Evolutionary conservation across 2,113 vertebrate species (phyloP).

Genomic region (Rhegmatorhina hoffmannsi): DNA sequence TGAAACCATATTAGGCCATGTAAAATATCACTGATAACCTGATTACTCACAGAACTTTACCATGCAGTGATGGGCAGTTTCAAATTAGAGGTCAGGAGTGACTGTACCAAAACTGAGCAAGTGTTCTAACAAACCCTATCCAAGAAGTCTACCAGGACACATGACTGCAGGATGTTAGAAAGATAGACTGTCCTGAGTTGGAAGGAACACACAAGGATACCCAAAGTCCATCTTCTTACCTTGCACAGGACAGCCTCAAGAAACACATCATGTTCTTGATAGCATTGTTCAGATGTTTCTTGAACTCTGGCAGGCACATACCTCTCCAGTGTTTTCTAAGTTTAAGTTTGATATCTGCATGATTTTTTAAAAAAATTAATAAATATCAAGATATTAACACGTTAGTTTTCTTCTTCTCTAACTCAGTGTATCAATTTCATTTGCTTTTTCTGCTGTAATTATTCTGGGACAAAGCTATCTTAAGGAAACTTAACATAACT

Average conservation of each 20-base stretch:
- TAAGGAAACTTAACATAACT: background rate
- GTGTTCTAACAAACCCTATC: rapidly evolving
- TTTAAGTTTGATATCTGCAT: background rate
- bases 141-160: background rate
- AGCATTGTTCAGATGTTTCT: rapidly evolving
- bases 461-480: background rate
- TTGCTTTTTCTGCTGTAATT: background rate
- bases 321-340: background rate
- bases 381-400: background rate
- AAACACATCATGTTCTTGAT: background rate
- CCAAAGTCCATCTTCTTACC: rapidly evolving
- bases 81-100: background rate
- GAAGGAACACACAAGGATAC: background rate
- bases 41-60: background rate
- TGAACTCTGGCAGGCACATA: background rate
- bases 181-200: background rate
- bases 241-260: background rate
- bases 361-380: background rate
- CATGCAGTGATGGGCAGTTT: background rate
- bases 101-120: background rate
- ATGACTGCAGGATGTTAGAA: background rate
- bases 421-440: background rate
- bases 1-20: background rate
- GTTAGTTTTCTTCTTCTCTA: background rate
- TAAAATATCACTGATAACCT: background rate